Evolutionary conservation across 2,888 invertebrate species (phyloP).

Genomic region (Pemphredon lugubris): DNA sequence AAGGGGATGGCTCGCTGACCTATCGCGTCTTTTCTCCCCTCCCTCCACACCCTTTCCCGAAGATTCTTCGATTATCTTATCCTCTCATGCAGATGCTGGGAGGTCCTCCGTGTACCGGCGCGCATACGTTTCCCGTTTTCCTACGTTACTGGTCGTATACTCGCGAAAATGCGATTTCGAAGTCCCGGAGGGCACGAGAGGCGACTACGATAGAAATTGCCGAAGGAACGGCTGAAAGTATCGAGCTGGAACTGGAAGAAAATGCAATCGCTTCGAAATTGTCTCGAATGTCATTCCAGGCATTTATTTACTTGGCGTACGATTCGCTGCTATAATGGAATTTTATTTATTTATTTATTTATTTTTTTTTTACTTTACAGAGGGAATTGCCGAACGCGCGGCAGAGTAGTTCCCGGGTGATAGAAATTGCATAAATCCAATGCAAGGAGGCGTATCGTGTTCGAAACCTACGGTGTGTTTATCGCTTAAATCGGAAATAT

Average conservation of each 20-base stretch:
- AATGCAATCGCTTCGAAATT: constrained; percentile 53
- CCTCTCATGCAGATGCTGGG: background rate
- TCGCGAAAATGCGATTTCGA: constrained; percentile 59
- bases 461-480: too few relatives aligned
- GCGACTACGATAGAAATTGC: constrained; percentile 38
- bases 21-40: background rate
- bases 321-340: constrained; percentile 1
- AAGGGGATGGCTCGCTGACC: background rate
- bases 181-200: constrained; percentile 38
- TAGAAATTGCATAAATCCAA: too few relatives aligned
- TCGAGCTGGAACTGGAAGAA: constrained; percentile 24
- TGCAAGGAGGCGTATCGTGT: too few relatives aligned
- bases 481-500: too few relatives aligned
- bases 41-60: too few relatives aligned
- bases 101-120: constrained; percentile 5
- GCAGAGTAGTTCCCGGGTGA: too few relatives aligned
- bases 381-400: constrained; percentile 1
- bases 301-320: constrained; percentile 39
- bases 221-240: constrained; percentile 7
- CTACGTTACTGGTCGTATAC: constrained; percentile 50
- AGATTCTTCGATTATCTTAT: background rate
- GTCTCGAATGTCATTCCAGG: constrained; percentile 45
- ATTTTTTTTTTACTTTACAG: background rate
- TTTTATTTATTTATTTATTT: background rate
- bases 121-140: constrained; percentile 19